Conservation (phyloP, 2,888 invertebrate genomes). For the Xanthia togata region DNA sequence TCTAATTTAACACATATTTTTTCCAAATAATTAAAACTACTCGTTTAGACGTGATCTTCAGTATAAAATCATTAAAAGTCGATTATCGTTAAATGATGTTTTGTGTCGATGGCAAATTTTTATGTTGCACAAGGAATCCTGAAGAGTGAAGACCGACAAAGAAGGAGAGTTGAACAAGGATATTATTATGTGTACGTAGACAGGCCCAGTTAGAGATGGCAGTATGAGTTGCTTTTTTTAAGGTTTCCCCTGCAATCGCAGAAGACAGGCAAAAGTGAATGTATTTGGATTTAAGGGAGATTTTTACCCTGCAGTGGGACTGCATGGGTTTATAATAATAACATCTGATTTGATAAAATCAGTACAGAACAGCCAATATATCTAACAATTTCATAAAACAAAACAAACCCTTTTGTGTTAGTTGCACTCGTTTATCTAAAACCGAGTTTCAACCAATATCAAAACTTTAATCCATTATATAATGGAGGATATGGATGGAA, state of each 20-base stretch:
- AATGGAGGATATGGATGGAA: constrained; percentile 19
- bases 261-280: background rate
- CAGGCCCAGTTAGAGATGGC: background rate
- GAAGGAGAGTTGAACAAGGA: background rate
- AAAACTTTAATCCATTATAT: constrained; percentile 46
- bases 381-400: background rate
- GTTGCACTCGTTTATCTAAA: constrained; percentile 17
- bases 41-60: too few species aligned
- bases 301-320: too few species aligned
- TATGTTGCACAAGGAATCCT: background rate
- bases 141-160: background rate
- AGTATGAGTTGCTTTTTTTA: background rate
- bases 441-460: constrained; percentile 23
- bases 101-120: too few species aligned
- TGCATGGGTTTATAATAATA: background rate
- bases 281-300: background rate
- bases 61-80: too few species aligned
- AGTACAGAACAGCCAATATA: background rate
- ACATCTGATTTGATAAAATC: background rate
- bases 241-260: too few species aligned
- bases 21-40: too few species aligned
- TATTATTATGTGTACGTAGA: background rate
- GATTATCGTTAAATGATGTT: background rate
- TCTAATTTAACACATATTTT: too few species aligned
- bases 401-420: constrained; percentile 1